Conservation (phyloP, 2,113 vertebrate genomes). For the Hystrix cristata region DNA sequence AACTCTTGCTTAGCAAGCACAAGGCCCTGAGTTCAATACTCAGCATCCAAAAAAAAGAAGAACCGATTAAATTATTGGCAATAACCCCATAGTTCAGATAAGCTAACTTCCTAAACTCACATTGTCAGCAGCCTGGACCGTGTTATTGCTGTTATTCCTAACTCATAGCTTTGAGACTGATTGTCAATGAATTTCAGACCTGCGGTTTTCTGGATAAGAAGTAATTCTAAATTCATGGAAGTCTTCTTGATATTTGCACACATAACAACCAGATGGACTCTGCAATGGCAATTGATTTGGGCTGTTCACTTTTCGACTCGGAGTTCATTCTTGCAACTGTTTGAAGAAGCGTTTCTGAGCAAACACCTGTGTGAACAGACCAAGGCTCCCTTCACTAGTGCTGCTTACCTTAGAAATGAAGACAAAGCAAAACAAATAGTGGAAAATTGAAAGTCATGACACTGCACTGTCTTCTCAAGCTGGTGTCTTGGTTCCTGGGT, state of each 20-base stretch:
- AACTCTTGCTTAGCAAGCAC: no score
- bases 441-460: not conserved
- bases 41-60: no score
- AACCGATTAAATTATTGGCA: not conserved
- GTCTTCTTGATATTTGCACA: constrained; percentile 71
- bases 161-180: constrained; percentile 41
- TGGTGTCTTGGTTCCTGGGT: not conserved
- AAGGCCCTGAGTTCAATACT: no score
- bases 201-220: constrained; percentile 45
- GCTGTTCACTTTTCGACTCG: constrained; percentile 66
- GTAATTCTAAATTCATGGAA: constrained; percentile 63
- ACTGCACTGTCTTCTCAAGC: not conserved
- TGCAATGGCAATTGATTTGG: constrained; percentile 76
- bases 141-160: not conserved
- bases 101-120: not conserved
- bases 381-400: not conserved
- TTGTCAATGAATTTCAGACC: not conserved
- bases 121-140: not conserved
- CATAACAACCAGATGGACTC: constrained; percentile 74
- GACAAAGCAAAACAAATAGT: not conserved
- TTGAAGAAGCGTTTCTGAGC: constrained; percentile 28
- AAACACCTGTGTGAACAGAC: constrained; percentile 48
- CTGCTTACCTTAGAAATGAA: constrained; percentile 35
- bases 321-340: constrained; percentile 60
- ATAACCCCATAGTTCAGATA: not conserved